A percentile compares a stretch with the other conserved stretches of the same genome.
phyloP scores from a whole-genome alignment of 2,888 invertebrate species.

The Plusia festucae region DNA sequence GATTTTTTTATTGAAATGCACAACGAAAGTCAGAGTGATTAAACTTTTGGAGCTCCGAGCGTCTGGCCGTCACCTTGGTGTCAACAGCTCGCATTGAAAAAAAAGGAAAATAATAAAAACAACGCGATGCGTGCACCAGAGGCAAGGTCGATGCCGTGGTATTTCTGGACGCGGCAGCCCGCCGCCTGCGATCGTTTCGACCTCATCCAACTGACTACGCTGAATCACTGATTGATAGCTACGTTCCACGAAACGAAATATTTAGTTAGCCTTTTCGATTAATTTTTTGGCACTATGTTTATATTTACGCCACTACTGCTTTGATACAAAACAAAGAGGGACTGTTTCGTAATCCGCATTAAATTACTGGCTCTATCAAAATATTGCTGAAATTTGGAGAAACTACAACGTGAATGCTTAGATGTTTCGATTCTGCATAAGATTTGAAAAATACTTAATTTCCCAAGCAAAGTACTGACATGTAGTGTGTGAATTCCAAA shows the following conservation, averaged over 20 bases:
- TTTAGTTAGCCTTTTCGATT: conserved; percentile 69
- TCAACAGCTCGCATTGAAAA: conserved; percentile 75
- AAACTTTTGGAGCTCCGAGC: conserved; percentile 43
- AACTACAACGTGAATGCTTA: background rate
- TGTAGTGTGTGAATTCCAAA: conserved; percentile 41
- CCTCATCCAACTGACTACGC: conserved; percentile 70
- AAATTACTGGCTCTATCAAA: background rate
- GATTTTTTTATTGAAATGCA: conserved; percentile 24
- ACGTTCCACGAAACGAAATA: conserved; percentile 70
- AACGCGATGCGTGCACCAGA: conserved; percentile 80
- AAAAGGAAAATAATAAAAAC: conserved; percentile 85
- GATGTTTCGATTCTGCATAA: background rate
- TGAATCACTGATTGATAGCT: conserved; percentile 81
- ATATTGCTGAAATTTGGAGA: background rate
- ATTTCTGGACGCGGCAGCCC: conserved; percentile 82
- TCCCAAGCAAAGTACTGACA: conserved; percentile 28
- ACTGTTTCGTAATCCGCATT: conserved; percentile 1
- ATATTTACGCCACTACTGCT: conserved; percentile 34
- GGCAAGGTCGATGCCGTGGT: conserved; percentile 86
- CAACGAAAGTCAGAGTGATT: conserved; percentile 25
- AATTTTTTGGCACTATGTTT: conserved; percentile 44
- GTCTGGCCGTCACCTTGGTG: conserved; percentile 83
- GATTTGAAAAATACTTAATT: background rate
- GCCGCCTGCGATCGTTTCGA: conserved; percentile 65
- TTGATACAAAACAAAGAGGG: background rate